phyloP scores from a whole-genome alignment of 2,113 vertebrate genomes.

The Psephotus haematonotus region DNA sequence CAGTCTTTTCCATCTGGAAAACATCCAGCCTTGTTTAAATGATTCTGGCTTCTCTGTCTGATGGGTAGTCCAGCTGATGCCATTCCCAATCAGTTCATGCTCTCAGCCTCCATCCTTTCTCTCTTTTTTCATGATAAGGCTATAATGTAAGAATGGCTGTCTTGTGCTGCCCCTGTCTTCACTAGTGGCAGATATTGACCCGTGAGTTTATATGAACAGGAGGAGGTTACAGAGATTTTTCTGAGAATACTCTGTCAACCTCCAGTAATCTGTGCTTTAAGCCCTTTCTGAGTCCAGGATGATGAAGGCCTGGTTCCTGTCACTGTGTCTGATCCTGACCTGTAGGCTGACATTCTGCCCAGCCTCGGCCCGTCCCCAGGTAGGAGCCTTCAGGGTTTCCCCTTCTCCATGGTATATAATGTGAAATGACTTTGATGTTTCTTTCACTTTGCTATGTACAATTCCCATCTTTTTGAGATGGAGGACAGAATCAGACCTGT shows the following conservation, averaged over 20 bases:
- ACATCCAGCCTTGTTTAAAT: neutral
- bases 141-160: neutral
- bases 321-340: neutral
- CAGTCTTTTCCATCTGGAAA: neutral
- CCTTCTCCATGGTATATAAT: neutral
- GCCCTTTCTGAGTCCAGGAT: neutral
- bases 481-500: neutral
- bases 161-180: neutral
- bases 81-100: neutral
- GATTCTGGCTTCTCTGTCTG: neutral
- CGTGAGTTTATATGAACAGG: neutral
- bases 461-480: neutral
- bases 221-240: neutral
- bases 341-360: neutral
- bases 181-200: neutral
- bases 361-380: neutral
- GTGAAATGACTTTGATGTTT: neutral
- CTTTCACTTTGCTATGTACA: neutral
- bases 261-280: neutral
- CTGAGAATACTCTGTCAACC: neutral
- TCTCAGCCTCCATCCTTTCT: neutral
- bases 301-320: neutral
- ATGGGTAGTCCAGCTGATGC: neutral
- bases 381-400: neutral
- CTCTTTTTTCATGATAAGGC: neutral